Evolutionary conservation across 2,888 invertebrate species (phyloP).

Genomic region (Eilema sororculum): DNA sequence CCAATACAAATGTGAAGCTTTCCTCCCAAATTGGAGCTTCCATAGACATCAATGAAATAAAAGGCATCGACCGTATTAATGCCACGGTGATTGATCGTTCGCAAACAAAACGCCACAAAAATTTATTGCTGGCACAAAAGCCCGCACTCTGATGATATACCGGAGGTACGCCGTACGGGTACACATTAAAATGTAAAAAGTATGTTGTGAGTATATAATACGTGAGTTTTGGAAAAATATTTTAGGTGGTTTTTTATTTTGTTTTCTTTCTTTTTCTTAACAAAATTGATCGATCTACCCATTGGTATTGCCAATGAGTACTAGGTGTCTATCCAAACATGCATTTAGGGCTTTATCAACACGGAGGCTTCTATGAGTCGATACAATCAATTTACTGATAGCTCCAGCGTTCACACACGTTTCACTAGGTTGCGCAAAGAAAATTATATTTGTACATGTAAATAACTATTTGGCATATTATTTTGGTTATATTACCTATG

Average conservation of each 20-base stretch:
- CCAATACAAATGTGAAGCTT: neutral
- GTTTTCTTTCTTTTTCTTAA: neutral
- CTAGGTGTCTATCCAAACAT: no score
- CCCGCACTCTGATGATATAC: constrained; percentile 16
- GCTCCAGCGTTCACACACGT: no score
- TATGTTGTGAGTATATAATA: neutral
- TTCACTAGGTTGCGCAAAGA: no score
- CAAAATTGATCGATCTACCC: no score
- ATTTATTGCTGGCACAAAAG: constrained; percentile 40
- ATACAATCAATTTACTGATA: no score
- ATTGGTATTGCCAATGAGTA: no score
- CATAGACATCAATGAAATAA: constrained; percentile 41
- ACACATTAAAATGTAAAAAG: constrained; percentile 8
- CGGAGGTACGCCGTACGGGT: neutral
- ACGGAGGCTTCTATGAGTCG: no score
- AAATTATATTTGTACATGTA: no score
- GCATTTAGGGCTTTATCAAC: no score
- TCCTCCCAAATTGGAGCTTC: constrained; percentile 28
- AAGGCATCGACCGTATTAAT: constrained; percentile 40
- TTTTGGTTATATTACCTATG: no score
- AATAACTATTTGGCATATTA: no score
- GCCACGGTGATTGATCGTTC: constrained; percentile 43
- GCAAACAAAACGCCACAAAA: constrained; percentile 39
- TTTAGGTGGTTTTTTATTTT: neutral
- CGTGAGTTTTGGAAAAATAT: neutral